Evolutionary conservation across 1,140 invertebrate species (phyloP).

Genomic region (Polypedilum vanderplanki): DNA sequence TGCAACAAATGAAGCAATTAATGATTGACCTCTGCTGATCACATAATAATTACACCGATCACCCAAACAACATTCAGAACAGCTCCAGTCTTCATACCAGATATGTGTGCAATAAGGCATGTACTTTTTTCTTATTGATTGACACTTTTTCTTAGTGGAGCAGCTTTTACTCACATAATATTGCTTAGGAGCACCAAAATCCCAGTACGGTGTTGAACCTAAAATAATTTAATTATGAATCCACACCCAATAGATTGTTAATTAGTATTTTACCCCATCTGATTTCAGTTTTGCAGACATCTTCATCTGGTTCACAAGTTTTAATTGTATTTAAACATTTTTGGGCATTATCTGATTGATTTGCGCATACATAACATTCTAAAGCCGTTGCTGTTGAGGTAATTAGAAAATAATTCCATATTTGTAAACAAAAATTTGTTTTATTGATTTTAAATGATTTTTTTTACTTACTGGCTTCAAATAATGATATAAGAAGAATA

Average conservation of each 20-base stretch:
- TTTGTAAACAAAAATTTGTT: slow-evolving; percentile 9
- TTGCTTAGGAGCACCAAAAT: slow-evolving; percentile 84
- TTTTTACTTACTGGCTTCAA: slow-evolving; percentile 4
- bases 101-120: slow-evolving; percentile 84
- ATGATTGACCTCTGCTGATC: slow-evolving; percentile 46
- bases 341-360: slow-evolving; percentile 85
- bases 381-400: slow-evolving; percentile 53
- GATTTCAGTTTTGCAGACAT: slow-evolving; percentile 82
- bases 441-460: neutral
- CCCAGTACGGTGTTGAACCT: slow-evolving; percentile 87
- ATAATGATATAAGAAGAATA: neutral
- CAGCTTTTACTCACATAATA: slow-evolving; percentile 91
- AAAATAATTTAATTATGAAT: slow-evolving; percentile 32
- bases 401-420: neutral
- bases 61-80: slow-evolving; percentile 93
- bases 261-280: slow-evolving; percentile 63
- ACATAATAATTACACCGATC: slow-evolving; percentile 96
- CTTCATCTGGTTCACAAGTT: slow-evolving; percentile 79
- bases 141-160: slow-evolving; percentile 73
- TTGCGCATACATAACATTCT: slow-evolving; percentile 91
- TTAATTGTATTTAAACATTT: slow-evolving; percentile 91
- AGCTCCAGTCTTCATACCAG: slow-evolving; percentile 97
- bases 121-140: slow-evolving; percentile 55
- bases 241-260: slow-evolving; percentile 38
- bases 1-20: neutral